Base-by-base conservation (phyloP, 2,888 invertebrate species). In the Metallyticus violacea region DNA sequence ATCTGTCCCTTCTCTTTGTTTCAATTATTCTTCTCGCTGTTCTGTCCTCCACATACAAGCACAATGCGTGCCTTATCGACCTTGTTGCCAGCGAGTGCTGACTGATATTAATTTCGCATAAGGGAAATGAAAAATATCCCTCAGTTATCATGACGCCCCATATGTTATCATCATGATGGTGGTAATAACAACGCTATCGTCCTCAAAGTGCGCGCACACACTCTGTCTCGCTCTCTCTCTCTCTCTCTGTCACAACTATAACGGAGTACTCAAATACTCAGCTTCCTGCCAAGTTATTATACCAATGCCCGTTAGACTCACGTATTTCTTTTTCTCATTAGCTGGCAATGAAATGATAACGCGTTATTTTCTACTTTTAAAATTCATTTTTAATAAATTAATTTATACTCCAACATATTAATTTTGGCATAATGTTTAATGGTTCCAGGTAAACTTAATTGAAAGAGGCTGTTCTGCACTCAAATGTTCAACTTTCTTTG, bases 81-180 rank as follows among this genome's bases (percentile, higher is more conserved):
- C 77, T 27, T 28, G 28, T 26, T 22, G 26, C 30, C 26, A 77
- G 83, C 77, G 77, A 83, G 77, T 77, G 76, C 83, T 77, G 83
- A 83, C 83, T 83, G 77, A 83, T 83, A 83, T 83, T 83, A 83
- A 83, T 83, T 83, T 83, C 83, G 77, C 77, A 77, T 83, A 77
- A 83, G 83, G 83, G 83, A 83, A 83, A 83, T 83, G 83, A 83
- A 83, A 83, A 83, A 83, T 83, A 25, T 77, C 83, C 62, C 83
- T 77, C 83, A 28, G 26, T 82, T 76, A 62, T 22, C 62, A 27
- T 76, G 82, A 82, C 83, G 7, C 77, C 83, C 29, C 77, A 83
- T 83, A 77, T 25, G 40, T 62, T 62, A 62, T 62, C 40, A 62
- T 62, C 40, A 62, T 62, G 40, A 62, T 62, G 40, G 15, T 15